Conservation (phyloP, 2,888 invertebrate genomes). For the Chrysopilus asiliformis region DNA sequence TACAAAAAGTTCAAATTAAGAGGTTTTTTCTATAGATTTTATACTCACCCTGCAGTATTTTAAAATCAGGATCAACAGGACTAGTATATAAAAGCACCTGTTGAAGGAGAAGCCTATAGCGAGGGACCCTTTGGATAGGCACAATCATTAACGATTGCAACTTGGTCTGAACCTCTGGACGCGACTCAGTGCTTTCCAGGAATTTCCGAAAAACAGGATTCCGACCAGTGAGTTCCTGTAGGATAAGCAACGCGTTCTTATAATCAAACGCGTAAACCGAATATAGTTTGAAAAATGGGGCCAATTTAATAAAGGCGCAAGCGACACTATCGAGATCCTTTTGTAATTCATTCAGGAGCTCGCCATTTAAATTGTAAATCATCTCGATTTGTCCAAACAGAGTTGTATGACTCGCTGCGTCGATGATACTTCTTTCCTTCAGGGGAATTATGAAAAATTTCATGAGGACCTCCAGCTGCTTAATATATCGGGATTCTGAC, state of each 20-base stretch:
- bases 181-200: conserved; percentile 47
- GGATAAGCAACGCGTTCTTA: conserved; percentile 44
- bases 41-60: conserved; percentile 37
- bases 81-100: conserved; percentile 51
- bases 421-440: conserved; percentile 39
- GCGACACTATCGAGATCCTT: conserved; percentile 45
- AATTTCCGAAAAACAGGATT: conserved; percentile 44
- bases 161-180: conserved; percentile 56
- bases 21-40: neutral
- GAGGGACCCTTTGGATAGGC: conserved; percentile 65
- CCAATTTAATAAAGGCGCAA: conserved; percentile 52
- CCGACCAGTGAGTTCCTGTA: conserved; percentile 42
- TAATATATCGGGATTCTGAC: conserved; percentile 55
- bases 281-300: conserved; percentile 65
- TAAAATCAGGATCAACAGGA: conserved; percentile 42
- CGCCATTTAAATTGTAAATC: conserved; percentile 48
- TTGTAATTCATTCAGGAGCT: conserved; percentile 44
- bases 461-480: conserved; percentile 51
- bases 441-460: conserved; percentile 49
- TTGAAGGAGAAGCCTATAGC: conserved; percentile 57
- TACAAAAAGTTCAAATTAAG: neutral
- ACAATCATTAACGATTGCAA: conserved; percentile 59
- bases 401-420: conserved; percentile 37
- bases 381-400: conserved; percentile 51
- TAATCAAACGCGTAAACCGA: conserved; percentile 65